Percentiles rank a stretch among this genome's conserved stretches.
Conservation (phyloP, 2,797 vertebrate genomes). For the Spatula clypeata region DNA sequence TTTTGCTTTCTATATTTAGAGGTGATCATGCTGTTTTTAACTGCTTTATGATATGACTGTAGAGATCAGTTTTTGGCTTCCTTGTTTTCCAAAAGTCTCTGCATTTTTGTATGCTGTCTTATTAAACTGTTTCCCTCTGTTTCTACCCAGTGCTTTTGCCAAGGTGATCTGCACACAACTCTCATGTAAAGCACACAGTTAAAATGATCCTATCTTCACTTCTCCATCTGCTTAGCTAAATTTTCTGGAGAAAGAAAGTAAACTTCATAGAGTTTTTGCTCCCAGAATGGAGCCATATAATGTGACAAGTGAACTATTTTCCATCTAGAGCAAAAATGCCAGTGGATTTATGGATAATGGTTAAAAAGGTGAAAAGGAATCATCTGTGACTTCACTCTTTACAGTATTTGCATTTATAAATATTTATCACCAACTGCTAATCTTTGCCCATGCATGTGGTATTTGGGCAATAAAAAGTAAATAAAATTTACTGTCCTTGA, state of each 20-base stretch:
- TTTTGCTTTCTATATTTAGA: constrained; percentile 34
- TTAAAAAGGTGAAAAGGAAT: not conserved
- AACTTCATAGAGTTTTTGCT: not conserved
- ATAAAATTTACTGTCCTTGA: not conserved
- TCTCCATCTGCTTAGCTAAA: not conserved
- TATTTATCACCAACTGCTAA: not conserved
- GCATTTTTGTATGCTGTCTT: not conserved
- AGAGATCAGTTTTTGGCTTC: not conserved
- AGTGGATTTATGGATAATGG: not conserved
- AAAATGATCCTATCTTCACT: not conserved
- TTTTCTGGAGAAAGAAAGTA: not conserved
- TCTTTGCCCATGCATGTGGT: not conserved
- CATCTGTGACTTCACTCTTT: not conserved
- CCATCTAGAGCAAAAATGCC: not conserved
- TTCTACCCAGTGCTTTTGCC: not conserved
- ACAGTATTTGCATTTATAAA: not conserved
- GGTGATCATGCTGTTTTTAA: not conserved
- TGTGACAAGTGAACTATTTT: not conserved
- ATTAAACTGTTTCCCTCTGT: not conserved
- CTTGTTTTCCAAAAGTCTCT: not conserved
- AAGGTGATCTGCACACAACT: not conserved
- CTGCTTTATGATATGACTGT: not conserved
- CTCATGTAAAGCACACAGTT: not conserved
- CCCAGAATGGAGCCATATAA: not conserved
- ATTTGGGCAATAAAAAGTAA: not conserved